Evolutionary conservation across 1,140 invertebrate species (phyloP), one percentile per base, ranked within the genome.

Genomic region (Apolygus lucorum): DNA sequence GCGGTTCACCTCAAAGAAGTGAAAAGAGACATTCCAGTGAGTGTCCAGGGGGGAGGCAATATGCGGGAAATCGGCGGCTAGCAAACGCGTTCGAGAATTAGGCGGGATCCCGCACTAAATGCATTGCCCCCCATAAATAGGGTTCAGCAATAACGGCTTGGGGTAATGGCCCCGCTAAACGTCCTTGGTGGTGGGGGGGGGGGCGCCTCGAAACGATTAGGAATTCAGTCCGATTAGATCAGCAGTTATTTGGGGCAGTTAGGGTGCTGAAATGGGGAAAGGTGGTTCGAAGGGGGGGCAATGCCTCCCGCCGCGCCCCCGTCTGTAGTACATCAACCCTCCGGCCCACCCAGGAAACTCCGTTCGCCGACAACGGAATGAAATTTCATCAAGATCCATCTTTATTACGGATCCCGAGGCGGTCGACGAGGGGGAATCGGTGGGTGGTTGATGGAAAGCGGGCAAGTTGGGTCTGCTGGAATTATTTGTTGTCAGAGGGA

Each of bases 341-440:
- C 17, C 17, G 8, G 17, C 8, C 34, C 17, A 49, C 34, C 34
- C 17, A 8, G n/a, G 8, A 49, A 17, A 8, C 34, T 49, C 34
- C 17, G 8, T 49, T 21, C 54, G 4, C 54, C 54, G 54, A 59
- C 54, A 59, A 59, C 11, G 54, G 54, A 22, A 8, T 4, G 54
- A 59, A 59, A 59, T 59, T 59, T 59, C 54, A 59, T 59, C 54
- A 59, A 59, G 54, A 59, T 59, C 54, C 54, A 59, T 59, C 54
- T 59, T 59, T 59, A 59, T 59, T 59, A 59, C 54, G 54, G 54
- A 11, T 59, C 54, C 34, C 34, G 8, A 17, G 17, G 34, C 34
- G 34, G 34, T 13, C 11, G 22, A 59, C 11, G 54, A 24, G 22
- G 13, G 54, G 22, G 34, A 17, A 11, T 49, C 34, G 34, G 34